Conservation (phyloP, 2,888 invertebrate genomes). For the Brenthis ino region DNA sequence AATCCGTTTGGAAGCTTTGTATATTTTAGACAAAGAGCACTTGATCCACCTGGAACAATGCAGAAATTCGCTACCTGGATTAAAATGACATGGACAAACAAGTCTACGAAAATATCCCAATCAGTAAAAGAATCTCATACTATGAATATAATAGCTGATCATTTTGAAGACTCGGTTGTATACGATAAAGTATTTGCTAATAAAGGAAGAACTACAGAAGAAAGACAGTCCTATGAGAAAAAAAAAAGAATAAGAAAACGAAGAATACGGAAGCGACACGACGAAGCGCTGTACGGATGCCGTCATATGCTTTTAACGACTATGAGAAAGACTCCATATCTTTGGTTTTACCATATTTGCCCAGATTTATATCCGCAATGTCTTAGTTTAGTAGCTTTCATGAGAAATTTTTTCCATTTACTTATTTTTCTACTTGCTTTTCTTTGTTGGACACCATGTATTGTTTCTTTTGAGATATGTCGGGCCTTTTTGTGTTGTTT, state of each 20-base stretch:
- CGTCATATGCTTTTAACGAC: constrained; percentile 52
- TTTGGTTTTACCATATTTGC: constrained; percentile 60
- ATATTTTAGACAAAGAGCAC: constrained; percentile 43
- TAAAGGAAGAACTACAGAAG: constrained; percentile 50
- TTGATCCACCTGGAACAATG: constrained; percentile 45
- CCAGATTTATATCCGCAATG: constrained; percentile 60
- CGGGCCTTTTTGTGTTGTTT: constrained; percentile 54
- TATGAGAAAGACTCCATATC: constrained; percentile 55
- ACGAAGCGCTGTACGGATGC: constrained; percentile 49
- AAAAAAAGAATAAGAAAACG: constrained; percentile 41
- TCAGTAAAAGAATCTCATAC: constrained; percentile 49
- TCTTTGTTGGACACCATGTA: constrained; percentile 50
- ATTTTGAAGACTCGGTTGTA: constrained; percentile 45
- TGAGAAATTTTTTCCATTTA: constrained; percentile 48
- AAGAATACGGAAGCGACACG: constrained; percentile 48
- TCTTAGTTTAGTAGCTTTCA: constrained; percentile 47
- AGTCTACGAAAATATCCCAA: constrained; percentile 48
- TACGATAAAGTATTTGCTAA: constrained; percentile 45
- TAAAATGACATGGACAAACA: constrained; percentile 42
- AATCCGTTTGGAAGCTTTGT: constrained; percentile 47
- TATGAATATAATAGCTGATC: constrained; percentile 48
- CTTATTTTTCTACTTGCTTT: constrained; percentile 47
- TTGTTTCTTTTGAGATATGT: constrained; percentile 51
- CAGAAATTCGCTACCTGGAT: constrained; percentile 42
- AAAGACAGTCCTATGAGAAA: constrained; percentile 41